Base-by-base conservation (phyloP, 2,888 invertebrate genomes). In the Tridacna gigas region DNA sequence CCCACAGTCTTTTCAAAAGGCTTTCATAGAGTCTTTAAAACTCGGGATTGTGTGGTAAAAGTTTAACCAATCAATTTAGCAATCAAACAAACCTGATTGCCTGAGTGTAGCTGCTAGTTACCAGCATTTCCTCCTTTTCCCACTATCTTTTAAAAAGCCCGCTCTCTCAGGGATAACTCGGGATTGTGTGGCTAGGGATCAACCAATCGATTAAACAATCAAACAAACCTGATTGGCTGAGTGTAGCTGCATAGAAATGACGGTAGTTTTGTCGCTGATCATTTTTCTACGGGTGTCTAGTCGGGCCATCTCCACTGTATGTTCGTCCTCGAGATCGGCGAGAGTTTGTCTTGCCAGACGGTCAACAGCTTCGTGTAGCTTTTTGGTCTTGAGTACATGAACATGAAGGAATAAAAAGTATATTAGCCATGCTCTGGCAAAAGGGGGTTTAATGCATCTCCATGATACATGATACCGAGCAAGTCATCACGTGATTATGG, bases 221-320 rank as follows among this genome's bases (percentile, higher is more conserved):
- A n/a, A 18, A 63, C 63, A 18, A 71, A 88, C 86, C 82, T 89
- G 86, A 71, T 88, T 87, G 18, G 87, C 89, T 13, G 89, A 88
- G 63, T 89, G 89, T n/a, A 89, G 83, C 75, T 89, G 88, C n/a
- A 81, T 75, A 3, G 89, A 84, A 61, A 89, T 83, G 13, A 84
- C 82, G 15, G 86, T 88, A 20, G 88, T 82, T n/a, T 79, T 84
- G 48, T 89, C 85, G 26, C 87, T 88, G 18, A 89, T 81, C 84
- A 86, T 86, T 28, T 80, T 74, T 26, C 86, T 80, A 48, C 88
- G 79, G 26, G 82, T 85, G n/a, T 76, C 81, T 1, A 89, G 79
- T 26, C 88, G 77, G 7, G 89, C 86, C 77, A 83, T 83, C 77
- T 89, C 89, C 13, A 89, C 87, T 2, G 74, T 79, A 63, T 79